phyloP scores from a whole-genome alignment of 2,797 vertebrate genomes.

The Parauchenoglanis punctatus region DNA sequence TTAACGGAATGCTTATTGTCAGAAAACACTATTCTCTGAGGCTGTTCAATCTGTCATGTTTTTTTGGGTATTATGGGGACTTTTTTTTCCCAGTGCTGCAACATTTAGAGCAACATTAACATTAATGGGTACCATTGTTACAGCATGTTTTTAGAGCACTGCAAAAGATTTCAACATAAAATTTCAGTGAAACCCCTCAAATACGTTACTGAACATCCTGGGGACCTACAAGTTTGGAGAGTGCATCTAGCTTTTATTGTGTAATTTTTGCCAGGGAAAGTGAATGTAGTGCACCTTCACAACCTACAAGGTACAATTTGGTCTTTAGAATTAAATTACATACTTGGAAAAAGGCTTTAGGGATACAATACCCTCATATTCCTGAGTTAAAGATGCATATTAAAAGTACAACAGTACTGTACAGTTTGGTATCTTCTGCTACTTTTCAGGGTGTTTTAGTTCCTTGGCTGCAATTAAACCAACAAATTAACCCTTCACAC shows the following conservation, averaged over 20 bases:
- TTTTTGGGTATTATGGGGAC: no score
- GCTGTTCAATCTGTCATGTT: no score
- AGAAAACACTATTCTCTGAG: background rate
- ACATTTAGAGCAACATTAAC: background rate
- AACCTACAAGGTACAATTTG: background rate
- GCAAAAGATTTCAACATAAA: no score
- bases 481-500: background rate
- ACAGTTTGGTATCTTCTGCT: background rate
- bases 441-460: background rate
- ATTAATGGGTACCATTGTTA: background rate
- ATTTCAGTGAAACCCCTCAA: background rate
- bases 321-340: background rate
- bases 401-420: background rate
- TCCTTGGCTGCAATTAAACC: background rate
- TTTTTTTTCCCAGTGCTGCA: no score
- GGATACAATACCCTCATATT: background rate
- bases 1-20: background rate
- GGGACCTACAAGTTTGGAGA: no score
- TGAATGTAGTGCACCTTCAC: background rate
- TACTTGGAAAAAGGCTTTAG: background rate
- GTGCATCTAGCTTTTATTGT: background rate
- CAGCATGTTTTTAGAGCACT: background rate
- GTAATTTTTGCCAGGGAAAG: no score
- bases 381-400: background rate
- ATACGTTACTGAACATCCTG: background rate